Conservation (phyloP, 2,888 invertebrate genomes). For the Alloscopus bannaensis region DNA sequence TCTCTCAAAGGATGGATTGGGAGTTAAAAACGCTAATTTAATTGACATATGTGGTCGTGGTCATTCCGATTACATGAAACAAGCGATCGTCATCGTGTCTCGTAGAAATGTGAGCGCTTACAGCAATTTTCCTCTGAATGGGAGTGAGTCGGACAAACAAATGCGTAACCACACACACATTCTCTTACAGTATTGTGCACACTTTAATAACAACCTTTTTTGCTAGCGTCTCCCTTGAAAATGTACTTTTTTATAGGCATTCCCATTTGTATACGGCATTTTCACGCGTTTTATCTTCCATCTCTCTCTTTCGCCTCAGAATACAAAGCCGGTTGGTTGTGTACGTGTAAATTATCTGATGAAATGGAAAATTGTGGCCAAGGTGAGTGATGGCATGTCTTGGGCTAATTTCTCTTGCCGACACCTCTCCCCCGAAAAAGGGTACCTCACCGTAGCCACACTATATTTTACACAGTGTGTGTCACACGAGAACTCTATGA, state of each 20-base stretch:
- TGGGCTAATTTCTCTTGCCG: conserved; percentile 50
- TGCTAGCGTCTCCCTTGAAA: too few relatives aligned
- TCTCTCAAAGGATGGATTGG: too few relatives aligned
- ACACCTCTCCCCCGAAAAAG: conserved; percentile 30
- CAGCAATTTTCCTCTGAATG: too few relatives aligned
- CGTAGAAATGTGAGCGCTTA: too few relatives aligned
- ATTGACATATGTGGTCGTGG: conserved; percentile 55
- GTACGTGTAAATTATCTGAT: conserved; percentile 3
- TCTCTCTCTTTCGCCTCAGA: conserved; percentile 1
- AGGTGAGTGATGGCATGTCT: conserved; percentile 53
- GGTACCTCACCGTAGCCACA: conserved; percentile 3
- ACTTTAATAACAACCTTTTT: too few relatives aligned
- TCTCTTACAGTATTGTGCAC: too few relatives aligned
- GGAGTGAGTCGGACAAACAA: too few relatives aligned
- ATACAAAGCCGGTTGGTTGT: not conserved
- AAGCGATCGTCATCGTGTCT: too few relatives aligned
- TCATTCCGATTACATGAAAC: conserved; percentile 47
- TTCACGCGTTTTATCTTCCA: conserved; percentile 17
- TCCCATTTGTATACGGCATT: too few relatives aligned
- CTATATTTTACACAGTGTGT: not conserved
- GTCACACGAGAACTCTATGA: not conserved
- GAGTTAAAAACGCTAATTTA: conserved; percentile 50
- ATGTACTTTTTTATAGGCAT: too few relatives aligned
- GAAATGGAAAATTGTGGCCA: conserved; percentile 30
- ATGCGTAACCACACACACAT: too few relatives aligned